Evolutionary conservation across 30 jellyfish, hydroid and myxozoan genomes (phyloP).

Genomic region (Aurelia sp.): DNA sequence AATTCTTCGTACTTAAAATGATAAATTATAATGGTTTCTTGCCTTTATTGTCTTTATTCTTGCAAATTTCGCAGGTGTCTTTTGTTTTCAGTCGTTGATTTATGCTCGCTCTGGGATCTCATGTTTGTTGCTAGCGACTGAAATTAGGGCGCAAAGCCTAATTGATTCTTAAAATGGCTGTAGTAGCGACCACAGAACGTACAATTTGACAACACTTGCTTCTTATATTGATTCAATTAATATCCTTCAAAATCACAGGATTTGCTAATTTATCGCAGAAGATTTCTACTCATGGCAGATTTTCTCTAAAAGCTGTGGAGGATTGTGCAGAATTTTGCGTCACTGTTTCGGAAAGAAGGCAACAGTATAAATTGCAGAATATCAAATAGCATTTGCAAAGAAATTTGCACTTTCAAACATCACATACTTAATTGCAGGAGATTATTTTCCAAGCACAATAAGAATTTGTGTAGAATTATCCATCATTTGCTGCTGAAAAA

Average conservation of each 20-base stretch:
- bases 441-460: too few relatives aligned
- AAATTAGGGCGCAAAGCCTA: conserved; percentile 18
- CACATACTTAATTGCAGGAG: too few relatives aligned
- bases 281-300: too few relatives aligned
- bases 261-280: too few relatives aligned
- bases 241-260: not conserved
- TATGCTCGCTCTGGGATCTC: conserved; percentile 8
- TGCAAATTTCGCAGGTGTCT: conserved; percentile 20
- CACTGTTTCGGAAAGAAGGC: too few relatives aligned
- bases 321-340: too few relatives aligned
- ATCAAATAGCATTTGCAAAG: too few relatives aligned
- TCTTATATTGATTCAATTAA: not conserved
- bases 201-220: not conserved
- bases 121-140: conserved; percentile 8
- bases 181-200: conserved; percentile 8
- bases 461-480: too few relatives aligned
- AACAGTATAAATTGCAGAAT: too few relatives aligned
- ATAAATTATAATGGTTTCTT: not conserved
- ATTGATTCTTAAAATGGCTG: not conserved
- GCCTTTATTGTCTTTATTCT: not conserved
- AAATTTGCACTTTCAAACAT: too few relatives aligned
- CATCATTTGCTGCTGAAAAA: too few relatives aligned
- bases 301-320: too few relatives aligned
- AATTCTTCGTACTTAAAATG: not conserved
- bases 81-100: conserved; percentile 2